phyloP scores from a whole-genome alignment of 2,888 invertebrate genomes.

The Patella depressa region DNA sequence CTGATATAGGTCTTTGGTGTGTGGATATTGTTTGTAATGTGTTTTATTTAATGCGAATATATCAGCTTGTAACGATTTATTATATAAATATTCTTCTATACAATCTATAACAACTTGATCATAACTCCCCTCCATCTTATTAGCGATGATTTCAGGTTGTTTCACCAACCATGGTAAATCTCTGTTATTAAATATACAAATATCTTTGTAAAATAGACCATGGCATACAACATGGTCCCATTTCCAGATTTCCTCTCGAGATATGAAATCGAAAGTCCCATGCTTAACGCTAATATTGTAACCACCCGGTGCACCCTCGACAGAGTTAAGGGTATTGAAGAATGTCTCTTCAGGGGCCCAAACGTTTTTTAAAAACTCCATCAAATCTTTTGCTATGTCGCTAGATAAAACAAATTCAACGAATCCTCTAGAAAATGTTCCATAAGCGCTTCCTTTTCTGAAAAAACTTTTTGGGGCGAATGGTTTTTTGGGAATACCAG shows the following conservation, averaged over 20 bases:
- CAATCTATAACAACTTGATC: constrained; percentile 46
- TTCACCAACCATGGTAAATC: constrained; percentile 58
- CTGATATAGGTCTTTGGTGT: not conserved
- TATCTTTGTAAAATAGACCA: constrained; percentile 43
- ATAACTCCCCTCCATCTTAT: constrained; percentile 50
- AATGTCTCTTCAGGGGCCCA: constrained; percentile 66
- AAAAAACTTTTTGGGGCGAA: constrained; percentile 41
- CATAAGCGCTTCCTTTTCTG: constrained; percentile 64
- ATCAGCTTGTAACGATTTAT: not conserved
- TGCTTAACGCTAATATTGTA: constrained; percentile 47
- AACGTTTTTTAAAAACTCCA: constrained; percentile 62
- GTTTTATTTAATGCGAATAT: not conserved
- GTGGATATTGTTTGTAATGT: not conserved
- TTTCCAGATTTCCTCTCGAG: constrained; percentile 50
- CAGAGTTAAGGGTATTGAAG: constrained; percentile 64
- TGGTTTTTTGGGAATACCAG: constrained; percentile 36
- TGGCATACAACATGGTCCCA: constrained; percentile 35
- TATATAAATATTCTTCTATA: constrained; percentile 13
- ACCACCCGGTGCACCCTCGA: constrained; percentile 57
- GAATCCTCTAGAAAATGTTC: constrained; percentile 58
- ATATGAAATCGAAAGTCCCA: constrained; percentile 39
- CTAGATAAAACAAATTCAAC: constrained; percentile 57
- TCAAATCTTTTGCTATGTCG: constrained; percentile 46
- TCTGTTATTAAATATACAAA: constrained; percentile 45
- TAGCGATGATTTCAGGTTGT: constrained; percentile 63